Evolutionary conservation across 2,113 vertebrate species (phyloP).

Genomic region (Otus sunia): DNA sequence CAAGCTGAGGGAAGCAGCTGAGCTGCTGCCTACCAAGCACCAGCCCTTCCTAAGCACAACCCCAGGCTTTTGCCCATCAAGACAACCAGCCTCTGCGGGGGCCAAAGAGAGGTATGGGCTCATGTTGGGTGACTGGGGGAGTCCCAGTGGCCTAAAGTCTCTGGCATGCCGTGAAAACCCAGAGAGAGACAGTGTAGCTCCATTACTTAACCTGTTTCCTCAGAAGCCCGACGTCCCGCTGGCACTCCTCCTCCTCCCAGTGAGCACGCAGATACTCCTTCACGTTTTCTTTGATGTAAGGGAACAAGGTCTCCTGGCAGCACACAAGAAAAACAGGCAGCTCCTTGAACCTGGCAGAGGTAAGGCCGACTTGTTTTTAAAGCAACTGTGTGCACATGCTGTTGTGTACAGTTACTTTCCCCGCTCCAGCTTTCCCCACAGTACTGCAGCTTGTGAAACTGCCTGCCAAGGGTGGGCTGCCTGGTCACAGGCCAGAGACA

Average conservation of each 20-base stretch:
- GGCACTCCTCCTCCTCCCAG: constrained; percentile 96
- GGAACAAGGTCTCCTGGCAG: constrained; percentile 89
- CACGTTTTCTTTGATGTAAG: constrained; percentile 90
- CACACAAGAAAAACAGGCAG: background rate
- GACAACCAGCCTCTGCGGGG: background rate
- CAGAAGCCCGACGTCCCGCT: constrained; percentile 87
- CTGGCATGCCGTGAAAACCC: background rate
- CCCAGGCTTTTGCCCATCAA: rapidly evolving
- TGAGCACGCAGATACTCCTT: constrained; percentile 87
- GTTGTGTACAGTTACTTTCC: background rate
- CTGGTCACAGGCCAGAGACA: background rate
- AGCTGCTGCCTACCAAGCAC: background rate
- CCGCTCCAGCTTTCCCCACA: background rate
- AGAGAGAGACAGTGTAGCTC: rapidly evolving
- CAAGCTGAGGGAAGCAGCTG: background rate
- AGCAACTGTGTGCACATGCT: rapidly evolving
- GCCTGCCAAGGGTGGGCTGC: background rate
- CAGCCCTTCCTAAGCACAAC: background rate
- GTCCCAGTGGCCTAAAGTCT: background rate
- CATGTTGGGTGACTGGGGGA: background rate
- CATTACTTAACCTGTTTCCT: constrained; percentile 87
- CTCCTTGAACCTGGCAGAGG: background rate
- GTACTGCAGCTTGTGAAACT: background rate
- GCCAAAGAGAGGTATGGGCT: background rate
- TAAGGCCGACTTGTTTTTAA: background rate